These are phyloP conservation scores for Xiphias gladius DNA, from an alignment of 2,113 vertebrate species.

Conservation along the genomic window DNA sequence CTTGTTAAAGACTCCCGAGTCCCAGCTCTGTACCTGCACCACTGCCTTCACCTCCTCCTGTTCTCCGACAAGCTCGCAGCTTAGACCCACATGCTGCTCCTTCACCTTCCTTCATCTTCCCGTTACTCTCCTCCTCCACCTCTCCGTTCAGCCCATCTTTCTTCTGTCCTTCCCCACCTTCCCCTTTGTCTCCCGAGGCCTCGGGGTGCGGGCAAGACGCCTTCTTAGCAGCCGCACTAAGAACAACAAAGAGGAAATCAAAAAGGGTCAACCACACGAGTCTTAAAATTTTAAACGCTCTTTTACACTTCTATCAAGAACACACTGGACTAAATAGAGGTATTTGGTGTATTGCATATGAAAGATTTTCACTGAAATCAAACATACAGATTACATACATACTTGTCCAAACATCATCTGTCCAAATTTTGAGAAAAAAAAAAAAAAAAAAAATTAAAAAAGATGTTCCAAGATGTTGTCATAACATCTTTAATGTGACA, in stretches of 20 bases:
- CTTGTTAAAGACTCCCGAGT: background rate
- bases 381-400: background rate
- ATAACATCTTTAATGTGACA: background rate
- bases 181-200: conserved; percentile 58
- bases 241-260: background rate
- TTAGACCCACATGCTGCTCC: conserved; percentile 66
- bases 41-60: conserved; percentile 71
- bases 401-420: too few relatives aligned
- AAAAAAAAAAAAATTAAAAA: background rate
- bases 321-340: background rate
- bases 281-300: background rate
- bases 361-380: background rate
- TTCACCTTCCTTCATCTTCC: conserved; percentile 76
- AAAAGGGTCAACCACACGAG: background rate
- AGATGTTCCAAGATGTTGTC: background rate
- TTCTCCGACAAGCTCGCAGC: conserved; percentile 78
- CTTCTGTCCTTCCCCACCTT: conserved; percentile 65
- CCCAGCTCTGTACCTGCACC: conserved; percentile 61
- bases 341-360: background rate
- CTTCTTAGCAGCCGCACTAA: conserved; percentile 72
- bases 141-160: conserved; percentile 91
- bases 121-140: conserved; percentile 83
- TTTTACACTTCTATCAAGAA: background rate
- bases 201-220: conserved; percentile 53
- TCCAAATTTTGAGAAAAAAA: background rate